Percentiles rank a stretch among this genome's conserved stretches.
phyloP scores from a whole-genome alignment of 1,140 invertebrate genomes.

The Dufourea novaeangliae region DNA sequence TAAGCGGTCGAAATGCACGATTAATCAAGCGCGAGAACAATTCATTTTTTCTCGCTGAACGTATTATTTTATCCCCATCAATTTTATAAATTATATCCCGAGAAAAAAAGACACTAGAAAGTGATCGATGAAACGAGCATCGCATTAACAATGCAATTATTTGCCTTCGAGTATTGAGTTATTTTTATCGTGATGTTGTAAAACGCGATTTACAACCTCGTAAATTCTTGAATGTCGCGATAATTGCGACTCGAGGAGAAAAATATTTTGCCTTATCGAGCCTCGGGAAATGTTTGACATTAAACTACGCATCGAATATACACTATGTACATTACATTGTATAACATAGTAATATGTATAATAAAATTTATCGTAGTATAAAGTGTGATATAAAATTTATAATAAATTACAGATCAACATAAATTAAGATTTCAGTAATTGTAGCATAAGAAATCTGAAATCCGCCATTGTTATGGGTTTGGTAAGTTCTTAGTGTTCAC shows the following conservation, averaged over 20 bases:
- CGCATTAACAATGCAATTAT: neutral
- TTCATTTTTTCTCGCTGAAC: neutral
- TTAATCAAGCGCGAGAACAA: slow-evolving; percentile 24
- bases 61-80: neutral
- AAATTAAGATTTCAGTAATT: too few species aligned
- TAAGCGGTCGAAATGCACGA: slow-evolving; percentile 9
- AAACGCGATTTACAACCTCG: neutral
- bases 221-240: slow-evolving; percentile 5
- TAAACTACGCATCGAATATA: too few species aligned
- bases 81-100: neutral
- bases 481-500: too few species aligned
- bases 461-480: too few species aligned
- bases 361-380: too few species aligned
- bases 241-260: slow-evolving; percentile 3
- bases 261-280: neutral
- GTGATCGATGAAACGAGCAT: too few species aligned
- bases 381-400: too few species aligned
- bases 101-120: neutral
- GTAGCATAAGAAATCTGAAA: too few species aligned
- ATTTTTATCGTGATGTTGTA: neutral
- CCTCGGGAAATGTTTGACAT: too few species aligned
- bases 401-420: too few species aligned
- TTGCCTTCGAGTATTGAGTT: neutral
- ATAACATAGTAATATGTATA: too few species aligned
- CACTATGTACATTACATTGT: too few species aligned